Conservation (phyloP, 2,797 vertebrate species). For the Melanotaenia boesemani region DNA sequence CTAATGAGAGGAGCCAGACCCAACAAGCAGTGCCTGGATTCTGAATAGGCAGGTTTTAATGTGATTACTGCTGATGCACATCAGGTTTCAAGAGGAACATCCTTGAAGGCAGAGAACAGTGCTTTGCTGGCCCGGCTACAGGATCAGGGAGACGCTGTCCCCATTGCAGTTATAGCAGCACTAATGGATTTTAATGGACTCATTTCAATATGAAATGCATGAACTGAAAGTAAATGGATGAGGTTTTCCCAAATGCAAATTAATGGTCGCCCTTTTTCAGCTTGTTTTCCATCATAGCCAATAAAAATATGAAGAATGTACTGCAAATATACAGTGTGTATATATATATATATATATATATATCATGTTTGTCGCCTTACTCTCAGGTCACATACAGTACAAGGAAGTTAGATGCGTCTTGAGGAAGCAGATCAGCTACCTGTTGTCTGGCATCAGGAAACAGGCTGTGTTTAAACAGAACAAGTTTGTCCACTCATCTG, state of each 20-base stretch:
- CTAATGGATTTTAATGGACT: conserved; percentile 61
- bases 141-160: conserved; percentile 17
- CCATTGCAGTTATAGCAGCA: conserved; percentile 27
- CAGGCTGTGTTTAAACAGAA: conserved; percentile 20
- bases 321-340: too few relatives aligned
- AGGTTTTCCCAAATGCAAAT: conserved; percentile 16
- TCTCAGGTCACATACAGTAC: neutral
- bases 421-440: neutral
- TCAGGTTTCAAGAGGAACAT: conserved; percentile 32
- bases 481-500: conserved; percentile 32
- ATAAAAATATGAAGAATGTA: neutral
- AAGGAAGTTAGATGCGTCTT: conserved; percentile 28
- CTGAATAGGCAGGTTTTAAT: conserved; percentile 47
- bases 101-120: conserved; percentile 28
- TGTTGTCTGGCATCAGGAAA: conserved; percentile 33
- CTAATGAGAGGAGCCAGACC: conserved; percentile 32
- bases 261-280: conserved; percentile 10
- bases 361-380: neutral
- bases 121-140: conserved; percentile 7
- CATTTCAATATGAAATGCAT: conserved; percentile 36
- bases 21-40: conserved; percentile 19
- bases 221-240: conserved; percentile 19
- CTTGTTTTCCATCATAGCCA: neutral
- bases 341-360: too few relatives aligned
- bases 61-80: conserved; percentile 41